Conservation (phyloP, 2,113 vertebrate species). For the Scolopax mira region DNA sequence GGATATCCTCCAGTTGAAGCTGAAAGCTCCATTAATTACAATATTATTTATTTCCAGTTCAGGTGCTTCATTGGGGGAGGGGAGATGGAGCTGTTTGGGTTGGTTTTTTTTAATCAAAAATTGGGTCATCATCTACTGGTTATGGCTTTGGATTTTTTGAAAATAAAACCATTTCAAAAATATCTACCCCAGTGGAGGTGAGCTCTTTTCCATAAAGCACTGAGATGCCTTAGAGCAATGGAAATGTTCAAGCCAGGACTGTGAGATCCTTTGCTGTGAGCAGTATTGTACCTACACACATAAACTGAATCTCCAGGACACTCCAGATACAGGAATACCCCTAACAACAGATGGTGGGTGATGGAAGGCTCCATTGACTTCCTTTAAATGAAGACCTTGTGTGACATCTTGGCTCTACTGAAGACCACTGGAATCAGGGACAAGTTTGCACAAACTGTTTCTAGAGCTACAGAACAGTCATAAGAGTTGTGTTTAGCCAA, state of each 20-base stretch:
- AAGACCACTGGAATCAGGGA: neutral
- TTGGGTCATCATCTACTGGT: neutral
- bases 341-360: neutral
- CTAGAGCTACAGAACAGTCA: neutral
- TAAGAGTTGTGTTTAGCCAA: neutral
- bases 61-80: neutral
- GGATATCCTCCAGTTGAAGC: neutral
- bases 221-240: neutral
- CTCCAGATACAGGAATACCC: neutral
- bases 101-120: neutral
- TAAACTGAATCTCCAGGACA: neutral
- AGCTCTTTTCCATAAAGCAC: neutral
- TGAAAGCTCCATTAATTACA: neutral
- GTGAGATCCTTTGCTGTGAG: neutral
- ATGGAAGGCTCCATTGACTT: neutral
- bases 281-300: neutral
- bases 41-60: neutral
- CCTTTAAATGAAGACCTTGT: neutral
- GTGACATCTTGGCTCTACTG: neutral
- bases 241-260: neutral
- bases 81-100: neutral
- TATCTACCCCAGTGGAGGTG: neutral
- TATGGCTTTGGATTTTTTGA: neutral
- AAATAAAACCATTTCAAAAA: conserved; percentile 4
- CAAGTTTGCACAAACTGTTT: neutral